Evolutionary conservation across 2,113 vertebrate genomes (phyloP), one percentile per base, ranked within the genome.

Genomic region (Oostethus manadensis): DNA sequence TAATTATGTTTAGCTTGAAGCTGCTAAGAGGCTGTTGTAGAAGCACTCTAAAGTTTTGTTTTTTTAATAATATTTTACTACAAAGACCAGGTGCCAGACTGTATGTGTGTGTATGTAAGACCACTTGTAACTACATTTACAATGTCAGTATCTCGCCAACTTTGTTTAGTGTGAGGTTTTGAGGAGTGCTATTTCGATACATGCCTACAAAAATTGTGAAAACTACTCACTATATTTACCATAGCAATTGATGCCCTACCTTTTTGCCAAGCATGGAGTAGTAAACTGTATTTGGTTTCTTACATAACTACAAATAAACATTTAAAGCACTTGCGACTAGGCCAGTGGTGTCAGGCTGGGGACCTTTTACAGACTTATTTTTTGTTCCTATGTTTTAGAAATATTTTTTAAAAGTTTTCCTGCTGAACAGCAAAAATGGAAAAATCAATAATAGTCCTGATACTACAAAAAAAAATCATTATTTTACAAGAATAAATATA

Each of bases 1-100:
- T 68, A 64, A 70, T 42, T 70, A 58, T 26, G 15, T 70, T 56
- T 6, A 50, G 62, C 62, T 56, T 33, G 66, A 75, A 73, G 77
- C 78, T 81, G 71, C 82, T 74, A 50, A 61, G 63, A 78, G 54
- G 56, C 45, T 54, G 23, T 66, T 58, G 69, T n/a, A 53, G 21
- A 62, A 51, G 69, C 49, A 49, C 62, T 62, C 56, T 33, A n/a
- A 65, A 38, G 47, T 20, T 23, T 26, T 60, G 23, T 63, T 60
- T 64, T 21, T 40, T 50, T 23, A 54, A 61, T 29, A 66, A 49
- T 68, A 60, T 79, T 82, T 73, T 70, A 64, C 43, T 54, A 60
- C 45, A 29, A 46, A 74, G 20, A 51, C 7, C 13, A 48, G 44
- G 35, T 29, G 48, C 59, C 18, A 69, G 64, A 79, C 38, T 46